A percentile compares a stretch with the other conserved stretches of the same genome.
These are phyloP conservation scores for Oscheius sp. DNA, from an alignment of 2,888 invertebrate species.

Conservation along the genomic window DNA sequence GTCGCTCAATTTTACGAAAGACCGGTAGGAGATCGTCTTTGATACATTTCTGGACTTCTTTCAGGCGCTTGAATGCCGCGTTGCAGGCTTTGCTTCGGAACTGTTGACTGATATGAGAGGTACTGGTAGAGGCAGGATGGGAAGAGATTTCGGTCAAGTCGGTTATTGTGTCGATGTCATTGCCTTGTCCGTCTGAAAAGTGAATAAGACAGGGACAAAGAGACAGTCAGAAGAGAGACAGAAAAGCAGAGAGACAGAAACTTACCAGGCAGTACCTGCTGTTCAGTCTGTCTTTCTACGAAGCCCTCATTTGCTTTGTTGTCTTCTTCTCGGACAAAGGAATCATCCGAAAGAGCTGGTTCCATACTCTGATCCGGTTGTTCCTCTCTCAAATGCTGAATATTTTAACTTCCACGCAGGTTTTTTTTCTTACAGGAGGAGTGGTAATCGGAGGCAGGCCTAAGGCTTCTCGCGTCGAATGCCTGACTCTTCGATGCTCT, in stretches of 20 bases:
- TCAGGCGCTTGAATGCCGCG: no score
- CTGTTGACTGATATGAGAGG: no score
- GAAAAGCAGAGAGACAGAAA: not conserved
- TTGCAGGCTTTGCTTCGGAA: no score
- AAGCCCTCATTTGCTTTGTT: not conserved
- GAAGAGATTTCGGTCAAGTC: no score
- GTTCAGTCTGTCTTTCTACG: not conserved
- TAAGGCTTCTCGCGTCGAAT: not conserved
- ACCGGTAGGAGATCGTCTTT: no score
- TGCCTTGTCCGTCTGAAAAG: constrained; percentile 3
- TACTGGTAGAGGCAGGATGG: no score
- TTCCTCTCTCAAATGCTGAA: not conserved
- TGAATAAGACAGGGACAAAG: not conserved
- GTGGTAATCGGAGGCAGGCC: constrained; percentile 6
- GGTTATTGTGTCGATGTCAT: constrained; percentile 1
- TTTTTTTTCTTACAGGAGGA: not conserved
- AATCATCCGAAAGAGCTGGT: not conserved
- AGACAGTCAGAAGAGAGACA: not conserved
- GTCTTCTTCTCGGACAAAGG: not conserved
- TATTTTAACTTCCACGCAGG: not conserved
- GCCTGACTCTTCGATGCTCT: not conserved
- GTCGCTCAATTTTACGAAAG: no score
- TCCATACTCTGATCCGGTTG: not conserved
- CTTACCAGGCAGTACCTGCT: not conserved
- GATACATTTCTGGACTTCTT: no score